phyloP scores from a whole-genome alignment of 2,888 invertebrate genomes.

The Ischnus inquisitorius region DNA sequence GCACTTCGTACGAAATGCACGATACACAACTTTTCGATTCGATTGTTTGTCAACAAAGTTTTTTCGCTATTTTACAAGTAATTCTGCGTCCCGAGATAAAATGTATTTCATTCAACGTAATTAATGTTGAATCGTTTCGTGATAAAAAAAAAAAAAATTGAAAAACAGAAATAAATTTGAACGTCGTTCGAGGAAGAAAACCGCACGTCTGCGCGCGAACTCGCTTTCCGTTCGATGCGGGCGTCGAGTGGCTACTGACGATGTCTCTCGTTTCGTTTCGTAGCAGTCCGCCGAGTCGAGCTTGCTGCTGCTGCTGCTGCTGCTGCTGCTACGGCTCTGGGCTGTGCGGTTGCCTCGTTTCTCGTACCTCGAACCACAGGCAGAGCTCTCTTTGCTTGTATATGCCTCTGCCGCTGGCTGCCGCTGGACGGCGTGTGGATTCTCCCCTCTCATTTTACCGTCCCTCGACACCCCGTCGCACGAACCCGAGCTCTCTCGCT shows the following conservation, averaged over 20 bases:
- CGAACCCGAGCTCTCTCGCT: conserved; percentile 48
- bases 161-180: neutral
- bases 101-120: neutral
- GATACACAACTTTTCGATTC: neutral
- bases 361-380: conserved; percentile 51
- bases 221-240: conserved; percentile 79
- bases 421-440: conserved; percentile 72
- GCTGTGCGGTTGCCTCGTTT: conserved; percentile 72
- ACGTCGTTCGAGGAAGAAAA: conserved; percentile 32
- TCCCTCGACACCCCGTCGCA: conserved; percentile 70
- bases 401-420: conserved; percentile 61
- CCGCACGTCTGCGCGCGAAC: conserved; percentile 69
- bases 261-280: conserved; percentile 66
- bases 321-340: conserved; percentile 73
- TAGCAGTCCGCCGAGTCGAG: conserved; percentile 65
- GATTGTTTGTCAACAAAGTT: neutral
- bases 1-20: neutral
- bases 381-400: conserved; percentile 54
- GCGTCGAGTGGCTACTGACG: conserved; percentile 84
- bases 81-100: neutral
- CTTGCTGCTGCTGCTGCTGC: conserved; percentile 64
- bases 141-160: neutral
- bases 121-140: neutral
- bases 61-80: neutral
- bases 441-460: conserved; percentile 47